phyloP scores from a whole-genome alignment of 2,113 vertebrate genomes.

The Takifugu flavidus region DNA sequence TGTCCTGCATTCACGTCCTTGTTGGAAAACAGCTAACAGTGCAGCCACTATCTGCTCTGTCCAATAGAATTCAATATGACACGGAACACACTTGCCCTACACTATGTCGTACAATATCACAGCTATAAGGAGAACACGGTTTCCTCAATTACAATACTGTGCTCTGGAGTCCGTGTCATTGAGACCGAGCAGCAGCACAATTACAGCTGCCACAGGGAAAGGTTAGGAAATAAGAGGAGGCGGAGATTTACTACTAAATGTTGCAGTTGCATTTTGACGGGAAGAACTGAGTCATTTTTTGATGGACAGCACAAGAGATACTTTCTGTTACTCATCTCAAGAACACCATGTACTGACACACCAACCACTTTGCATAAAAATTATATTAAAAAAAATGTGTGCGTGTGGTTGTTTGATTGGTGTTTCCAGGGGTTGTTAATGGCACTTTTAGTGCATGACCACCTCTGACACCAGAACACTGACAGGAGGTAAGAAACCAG shows the following conservation, averaged over 20 bases:
- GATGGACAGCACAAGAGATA: constrained; percentile 22
- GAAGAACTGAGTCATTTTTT: constrained; percentile 49
- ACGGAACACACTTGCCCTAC: background rate
- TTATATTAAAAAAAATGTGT: constrained; percentile 18
- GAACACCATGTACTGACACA: too few species aligned
- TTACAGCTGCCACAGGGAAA: constrained; percentile 28
- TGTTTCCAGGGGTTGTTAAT: constrained; percentile 4
- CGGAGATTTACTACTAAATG: constrained; percentile 34
- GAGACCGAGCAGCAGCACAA: constrained; percentile 1
- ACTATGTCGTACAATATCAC: constrained; percentile 17
- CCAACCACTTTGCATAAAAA: background rate
- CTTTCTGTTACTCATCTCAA: background rate
- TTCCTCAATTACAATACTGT: too few species aligned
- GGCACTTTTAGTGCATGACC: constrained; percentile 28
- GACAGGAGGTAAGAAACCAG: constrained; percentile 49
- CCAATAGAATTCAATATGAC: too few species aligned
- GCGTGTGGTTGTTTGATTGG: constrained; percentile 35
- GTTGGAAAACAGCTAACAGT: constrained; percentile 16
- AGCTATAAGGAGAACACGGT: constrained; percentile 18
- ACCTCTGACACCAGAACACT: constrained; percentile 20
- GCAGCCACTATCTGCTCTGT: background rate
- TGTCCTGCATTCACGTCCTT: background rate
- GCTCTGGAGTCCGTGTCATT: constrained; percentile 19
- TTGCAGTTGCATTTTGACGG: constrained; percentile 16
- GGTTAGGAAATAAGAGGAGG: constrained; percentile 47